Evolutionary conservation across 2,113 vertebrate genomes (phyloP).

Genomic region (Pygoscelis adeliae): DNA sequence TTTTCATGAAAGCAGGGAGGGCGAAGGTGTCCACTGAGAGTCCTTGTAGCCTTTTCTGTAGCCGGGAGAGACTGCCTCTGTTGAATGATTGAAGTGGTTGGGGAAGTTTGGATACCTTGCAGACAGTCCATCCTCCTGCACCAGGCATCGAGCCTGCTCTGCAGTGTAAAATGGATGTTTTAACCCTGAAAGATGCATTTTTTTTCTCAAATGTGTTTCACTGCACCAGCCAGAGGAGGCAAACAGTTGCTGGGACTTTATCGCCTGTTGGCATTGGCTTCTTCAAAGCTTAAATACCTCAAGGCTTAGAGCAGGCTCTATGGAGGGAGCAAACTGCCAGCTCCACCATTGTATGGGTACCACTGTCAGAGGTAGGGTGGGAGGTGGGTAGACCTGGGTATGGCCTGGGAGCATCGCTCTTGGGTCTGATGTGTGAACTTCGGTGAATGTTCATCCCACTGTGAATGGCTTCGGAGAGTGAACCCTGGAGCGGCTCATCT

Average conservation of each 20-base stretch:
- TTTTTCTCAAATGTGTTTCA: neutral
- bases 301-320: neutral
- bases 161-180: neutral
- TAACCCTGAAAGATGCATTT: neutral
- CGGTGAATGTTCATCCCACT: neutral
- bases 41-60: neutral
- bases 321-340: neutral
- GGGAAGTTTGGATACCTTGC: neutral
- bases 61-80: neutral
- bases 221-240: neutral
- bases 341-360: neutral
- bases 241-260: neutral
- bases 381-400: neutral
- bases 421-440: neutral
- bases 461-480: neutral
- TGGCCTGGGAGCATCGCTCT: neutral
- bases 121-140: neutral
- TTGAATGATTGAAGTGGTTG: neutral
- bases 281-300: neutral
- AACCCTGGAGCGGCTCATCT: neutral
- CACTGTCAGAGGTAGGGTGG: too few species aligned
- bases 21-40: neutral
- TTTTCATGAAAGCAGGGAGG: neutral
- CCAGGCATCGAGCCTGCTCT: neutral
- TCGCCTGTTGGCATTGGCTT: neutral